Evolutionary conservation across 2,888 invertebrate genomes (phyloP).

Genomic region (Nezara viridula): DNA sequence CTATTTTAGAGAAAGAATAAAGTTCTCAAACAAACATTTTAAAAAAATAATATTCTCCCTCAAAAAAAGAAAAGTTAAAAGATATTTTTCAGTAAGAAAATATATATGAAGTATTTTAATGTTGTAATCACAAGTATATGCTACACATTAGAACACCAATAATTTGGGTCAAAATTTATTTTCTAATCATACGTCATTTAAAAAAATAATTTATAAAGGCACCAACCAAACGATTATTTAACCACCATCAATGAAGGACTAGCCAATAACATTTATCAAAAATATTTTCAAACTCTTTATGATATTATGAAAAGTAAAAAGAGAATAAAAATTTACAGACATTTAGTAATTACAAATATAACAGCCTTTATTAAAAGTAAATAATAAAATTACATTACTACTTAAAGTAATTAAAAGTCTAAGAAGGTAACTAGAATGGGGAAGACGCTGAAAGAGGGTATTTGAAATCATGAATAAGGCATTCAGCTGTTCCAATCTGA

Average conservation of each 20-base stretch:
- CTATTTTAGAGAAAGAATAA: not conserved
- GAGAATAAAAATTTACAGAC: not conserved
- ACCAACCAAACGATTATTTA: not conserved
- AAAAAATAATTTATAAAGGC: slow-evolving; percentile 17
- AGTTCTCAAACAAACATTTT: not conserved
- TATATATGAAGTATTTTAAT: not conserved
- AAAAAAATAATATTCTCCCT: too few relatives aligned
- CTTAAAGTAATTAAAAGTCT: slow-evolving; percentile 1
- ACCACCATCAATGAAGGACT: not conserved
- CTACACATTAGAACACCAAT: slow-evolving; percentile 12
- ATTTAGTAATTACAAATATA: not conserved
- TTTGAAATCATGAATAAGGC: not conserved
- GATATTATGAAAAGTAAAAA: not conserved
- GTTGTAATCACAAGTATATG: not conserved
- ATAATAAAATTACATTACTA: slow-evolving; percentile 35
- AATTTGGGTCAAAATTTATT: not conserved
- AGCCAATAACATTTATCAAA: not conserved
- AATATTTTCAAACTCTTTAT: not conserved
- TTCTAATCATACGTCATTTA: not conserved
- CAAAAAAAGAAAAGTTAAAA: not conserved
- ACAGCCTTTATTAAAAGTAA: slow-evolving; percentile 10
- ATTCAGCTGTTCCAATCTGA: slow-evolving; percentile 30
- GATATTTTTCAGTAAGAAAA: not conserved
- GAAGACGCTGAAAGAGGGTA: not conserved
- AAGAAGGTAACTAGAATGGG: slow-evolving; percentile 26